Evolutionary conservation across 2,888 invertebrate genomes (phyloP), one percentile per base, ranked within the genome.

Genomic region (Ceratothoa steindachneri): DNA sequence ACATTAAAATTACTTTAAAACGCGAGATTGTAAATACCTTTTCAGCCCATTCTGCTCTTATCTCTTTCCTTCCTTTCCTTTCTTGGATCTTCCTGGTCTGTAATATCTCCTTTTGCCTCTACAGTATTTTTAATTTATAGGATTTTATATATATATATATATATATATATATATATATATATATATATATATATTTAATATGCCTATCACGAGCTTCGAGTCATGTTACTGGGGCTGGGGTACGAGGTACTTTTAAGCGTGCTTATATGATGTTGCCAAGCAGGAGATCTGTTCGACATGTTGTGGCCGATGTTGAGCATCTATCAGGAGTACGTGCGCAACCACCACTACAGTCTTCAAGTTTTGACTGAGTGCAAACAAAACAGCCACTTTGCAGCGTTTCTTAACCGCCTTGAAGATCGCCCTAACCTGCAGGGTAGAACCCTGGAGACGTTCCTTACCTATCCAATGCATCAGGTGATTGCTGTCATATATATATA

Each of bases 381-480:
- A 85, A 89, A 90, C 66, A 88, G 90, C 0, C 87, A 87, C 78
- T 95, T 95, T 83, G 90, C 91, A 0, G 89, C 89, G 15, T 87
- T 95, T 67, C 86, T 95, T 72, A 88, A 90, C 72, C 86, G 94
- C 28, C 86, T 94, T 77, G 95, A 95, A 85, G 91, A 91, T 84
- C 95, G 95, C 84, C 88, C 93, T 0, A 89, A 91, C 0, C 93
- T 93, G 82, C 93, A 93, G 83, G 92, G 93, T 24, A 87, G 94
- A 69, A 91, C 93, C 2, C 84, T 95, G 81, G 95, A 95, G 85
- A 93, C 91, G 0, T 95, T 95, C 84, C 87, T 95, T 75, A 95
- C 94, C 0, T 95, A 93, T 85, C 95, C 95, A 22, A 95, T 95
- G 95, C 93, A 94, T 86, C 95, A 95, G 90, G 93, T 93, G 84